These are phyloP conservation scores for Xiphophorus maculatus DNA, from an alignment of 2,113 vertebrate species.

Conservation along the genomic window DNA sequence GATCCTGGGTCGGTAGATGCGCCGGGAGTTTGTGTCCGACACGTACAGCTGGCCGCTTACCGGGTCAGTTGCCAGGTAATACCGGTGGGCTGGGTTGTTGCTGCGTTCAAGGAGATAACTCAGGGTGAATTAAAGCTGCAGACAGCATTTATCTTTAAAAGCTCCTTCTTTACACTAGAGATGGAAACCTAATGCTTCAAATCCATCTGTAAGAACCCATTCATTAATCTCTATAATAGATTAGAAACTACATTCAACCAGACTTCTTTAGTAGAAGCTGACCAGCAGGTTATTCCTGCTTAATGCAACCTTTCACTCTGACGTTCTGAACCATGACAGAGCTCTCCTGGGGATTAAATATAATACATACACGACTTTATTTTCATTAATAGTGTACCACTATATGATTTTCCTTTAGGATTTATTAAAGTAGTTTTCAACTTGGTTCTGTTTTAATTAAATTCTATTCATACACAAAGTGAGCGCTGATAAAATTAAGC, in stretches of 20 bases:
- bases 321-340: neutral
- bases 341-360: neutral
- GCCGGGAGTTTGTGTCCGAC: conserved; percentile 95
- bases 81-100: conserved; percentile 96
- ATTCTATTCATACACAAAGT: neutral
- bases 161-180: neutral
- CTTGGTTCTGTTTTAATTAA: conserved; percentile 3
- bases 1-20: conserved; percentile 90
- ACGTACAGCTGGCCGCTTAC: conserved; percentile 93
- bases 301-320: neutral
- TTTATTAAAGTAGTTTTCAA: conserved; percentile 2
- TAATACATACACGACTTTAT: neutral
- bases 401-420: neutral
- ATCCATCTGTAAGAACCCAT: conserved; percentile 12
- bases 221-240: conserved; percentile 13
- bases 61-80: conserved; percentile 94
- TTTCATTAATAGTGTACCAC: neutral
- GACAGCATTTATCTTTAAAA: neutral
- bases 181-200: neutral
- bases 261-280: neutral
- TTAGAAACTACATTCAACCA: conserved; percentile 6
- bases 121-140: conserved; percentile 10
- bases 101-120: conserved; percentile 73
- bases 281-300: neutral
- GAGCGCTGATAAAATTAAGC: neutral